Conservation (phyloP, 2,888 invertebrate genomes). For the Trissonchulus latispiculum region DNA sequence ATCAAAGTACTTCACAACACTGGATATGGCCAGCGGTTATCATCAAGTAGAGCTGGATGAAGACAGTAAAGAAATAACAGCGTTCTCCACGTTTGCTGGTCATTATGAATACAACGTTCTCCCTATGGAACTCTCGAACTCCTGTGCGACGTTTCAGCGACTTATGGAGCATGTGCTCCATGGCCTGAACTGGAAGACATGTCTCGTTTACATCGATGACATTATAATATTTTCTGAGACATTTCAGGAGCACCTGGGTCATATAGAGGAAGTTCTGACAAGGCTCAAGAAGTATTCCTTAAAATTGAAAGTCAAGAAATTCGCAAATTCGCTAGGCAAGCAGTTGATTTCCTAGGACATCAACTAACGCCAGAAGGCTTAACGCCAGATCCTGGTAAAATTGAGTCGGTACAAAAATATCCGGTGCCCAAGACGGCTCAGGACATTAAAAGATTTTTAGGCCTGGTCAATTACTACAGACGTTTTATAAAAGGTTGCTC, state of each 20-base stretch:
- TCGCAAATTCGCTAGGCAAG: not conserved
- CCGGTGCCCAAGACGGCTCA: not conserved
- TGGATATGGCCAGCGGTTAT: slow-evolving; percentile 19
- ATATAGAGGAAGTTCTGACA: not conserved
- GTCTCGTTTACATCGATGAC: slow-evolving; percentile 16
- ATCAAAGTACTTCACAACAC: slow-evolving; percentile 7
- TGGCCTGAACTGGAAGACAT: not conserved
- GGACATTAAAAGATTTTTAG: not conserved
- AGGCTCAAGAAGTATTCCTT: not conserved
- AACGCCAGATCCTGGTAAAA: slow-evolving; percentile 1
- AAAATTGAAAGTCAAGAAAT: slow-evolving; percentile 13
- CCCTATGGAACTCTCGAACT: slow-evolving; percentile 20
- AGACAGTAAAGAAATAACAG: slow-evolving; percentile 25
- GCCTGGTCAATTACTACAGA: not conserved
- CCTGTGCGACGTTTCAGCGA: slow-evolving; percentile 28
- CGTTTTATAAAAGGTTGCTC: not conserved
- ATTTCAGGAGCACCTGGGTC: not conserved
- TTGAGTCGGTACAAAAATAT: not conserved
- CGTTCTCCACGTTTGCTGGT: slow-evolving; percentile 25
- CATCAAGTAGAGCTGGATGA: slow-evolving; percentile 20
- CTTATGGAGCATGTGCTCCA: slow-evolving; percentile 12
- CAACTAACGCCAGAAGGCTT: not conserved
- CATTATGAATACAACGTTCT: slow-evolving; percentile 25
- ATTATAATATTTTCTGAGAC: not conserved
- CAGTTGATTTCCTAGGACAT: not conserved